Evolutionary conservation across 2,888 invertebrate species (phyloP).

Genomic region (Diadegma fenestrale): DNA sequence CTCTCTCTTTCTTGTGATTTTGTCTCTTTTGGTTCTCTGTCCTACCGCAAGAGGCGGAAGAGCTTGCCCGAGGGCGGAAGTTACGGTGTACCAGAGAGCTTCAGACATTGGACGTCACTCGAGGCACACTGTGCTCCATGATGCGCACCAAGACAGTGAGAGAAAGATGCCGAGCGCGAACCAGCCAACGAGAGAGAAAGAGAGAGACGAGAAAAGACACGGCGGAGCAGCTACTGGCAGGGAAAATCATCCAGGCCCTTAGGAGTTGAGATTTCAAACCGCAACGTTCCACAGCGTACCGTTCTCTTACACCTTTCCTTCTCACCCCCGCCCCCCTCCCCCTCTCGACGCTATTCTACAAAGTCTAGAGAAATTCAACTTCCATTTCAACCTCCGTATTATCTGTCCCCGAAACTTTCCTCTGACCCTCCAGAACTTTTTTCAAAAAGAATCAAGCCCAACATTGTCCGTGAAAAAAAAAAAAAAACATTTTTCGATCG

Average conservation of each 20-base stretch:
- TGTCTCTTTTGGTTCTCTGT: constrained; percentile 13
- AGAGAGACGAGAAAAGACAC: neutral
- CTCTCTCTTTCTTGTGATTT: constrained; percentile 14
- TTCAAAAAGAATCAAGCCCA: neutral
- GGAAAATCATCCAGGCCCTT: constrained; percentile 69
- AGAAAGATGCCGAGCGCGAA: neutral
- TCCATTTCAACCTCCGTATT: constrained; percentile 32
- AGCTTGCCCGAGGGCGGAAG: constrained; percentile 65
- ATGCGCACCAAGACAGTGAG: constrained; percentile 48
- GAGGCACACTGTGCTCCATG: constrained; percentile 63
- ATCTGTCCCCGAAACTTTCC: constrained; percentile 37
- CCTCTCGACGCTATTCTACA: constrained; percentile 6
- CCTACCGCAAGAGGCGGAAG: constrained; percentile 61
- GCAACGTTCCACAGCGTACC: constrained; percentile 68
- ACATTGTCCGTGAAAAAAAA: neutral
- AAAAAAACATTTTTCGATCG: neutral
- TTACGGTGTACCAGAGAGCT: constrained; percentile 64
- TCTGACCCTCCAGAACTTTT: constrained; percentile 31
- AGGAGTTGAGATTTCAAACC: constrained; percentile 76
- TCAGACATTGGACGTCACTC: constrained; percentile 79
- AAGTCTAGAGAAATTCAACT: constrained; percentile 20
- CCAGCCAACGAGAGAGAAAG: neutral
- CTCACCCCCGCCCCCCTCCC: too few relatives aligned
- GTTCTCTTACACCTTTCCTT: constrained; percentile 59
- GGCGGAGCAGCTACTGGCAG: constrained; percentile 45